Conservation (phyloP, 2,797 vertebrate species). For the Neoniphon sammara region DNA sequence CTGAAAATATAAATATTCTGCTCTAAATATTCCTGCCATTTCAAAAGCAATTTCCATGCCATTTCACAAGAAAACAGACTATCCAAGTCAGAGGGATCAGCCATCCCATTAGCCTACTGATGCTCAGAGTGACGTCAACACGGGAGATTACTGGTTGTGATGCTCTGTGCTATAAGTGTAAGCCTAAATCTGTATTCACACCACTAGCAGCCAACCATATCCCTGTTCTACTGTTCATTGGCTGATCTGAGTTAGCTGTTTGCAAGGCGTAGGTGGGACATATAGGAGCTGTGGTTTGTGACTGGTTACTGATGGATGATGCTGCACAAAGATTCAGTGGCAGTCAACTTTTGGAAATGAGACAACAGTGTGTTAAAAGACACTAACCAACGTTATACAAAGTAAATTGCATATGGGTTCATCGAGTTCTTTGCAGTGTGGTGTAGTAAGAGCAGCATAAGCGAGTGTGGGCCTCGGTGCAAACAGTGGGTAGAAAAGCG, state of each 20-base stretch:
- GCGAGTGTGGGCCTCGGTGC: too few species aligned
- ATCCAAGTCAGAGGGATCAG: conserved; percentile 47
- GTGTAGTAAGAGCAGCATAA: too few species aligned
- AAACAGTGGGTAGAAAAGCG: background rate
- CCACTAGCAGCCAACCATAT: conserved; percentile 36
- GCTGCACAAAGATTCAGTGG: background rate
- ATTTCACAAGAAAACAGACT: conserved; percentile 27
- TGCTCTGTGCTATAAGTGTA: conserved; percentile 51
- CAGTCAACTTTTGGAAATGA: background rate
- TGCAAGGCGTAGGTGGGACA: conserved; percentile 9
- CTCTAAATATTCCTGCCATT: conserved; percentile 43
- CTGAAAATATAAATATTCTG: conserved; percentile 1
- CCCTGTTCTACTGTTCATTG: conserved; percentile 40
- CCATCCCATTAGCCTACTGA: background rate
- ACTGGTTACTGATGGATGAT: background rate
- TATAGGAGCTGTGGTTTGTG: background rate
- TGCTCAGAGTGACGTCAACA: conserved; percentile 40
- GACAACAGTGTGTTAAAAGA: too few species aligned
- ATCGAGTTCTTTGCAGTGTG: too few species aligned
- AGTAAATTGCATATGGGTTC: too few species aligned
- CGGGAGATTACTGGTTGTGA: conserved; percentile 63
- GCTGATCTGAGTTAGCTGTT: conserved; percentile 53
- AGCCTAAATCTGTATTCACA: conserved; percentile 67
- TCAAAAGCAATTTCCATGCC: conserved; percentile 55
- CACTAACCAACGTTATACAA: too few species aligned